Evolutionary conservation across 1,140 invertebrate genomes (phyloP), one percentile per base, ranked within the genome.

Genomic region (Drosophila sucinea): DNA sequence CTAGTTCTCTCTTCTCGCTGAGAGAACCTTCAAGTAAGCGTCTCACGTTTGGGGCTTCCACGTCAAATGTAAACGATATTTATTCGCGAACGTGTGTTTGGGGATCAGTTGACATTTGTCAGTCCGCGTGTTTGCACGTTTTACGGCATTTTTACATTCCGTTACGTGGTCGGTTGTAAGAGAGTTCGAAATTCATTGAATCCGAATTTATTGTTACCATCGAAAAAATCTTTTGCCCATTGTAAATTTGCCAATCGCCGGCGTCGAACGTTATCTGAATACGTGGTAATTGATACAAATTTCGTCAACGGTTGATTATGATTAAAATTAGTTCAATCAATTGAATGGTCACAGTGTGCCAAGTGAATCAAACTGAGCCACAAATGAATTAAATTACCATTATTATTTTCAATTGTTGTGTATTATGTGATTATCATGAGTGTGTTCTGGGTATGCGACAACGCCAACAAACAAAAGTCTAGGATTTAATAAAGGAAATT

Each of bases 61-160:
- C 60, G 51, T 69, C 61, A 79, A 87, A 54, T 86, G 85, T 80
- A 90, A 86, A 77, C 68, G 87, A 90, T 90, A 90, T 51, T 47
- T 51, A 51, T 91, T 91, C 82, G 74, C 85, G 64, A 87, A 75
- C 75, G 86, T 76, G 76, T 75, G 60, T 77, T 35, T 17, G 67
- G 23, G 73, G 67, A 82, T 91, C 90, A 91, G 86, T 91, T 91
- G 90, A 91, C 90, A 91, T 91, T 90, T 91, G 90, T 90, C 90
- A 82, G 81, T 77, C 74, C 74, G 83, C 87, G 80, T 79, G 86
- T 70, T 75, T 77, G 83, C 81, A 91, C 89, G 87, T 84, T 78
- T 64, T 65, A 44, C 41, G 62, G 60, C 7, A 25, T 32, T 67
- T 73, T 51, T 60, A 61, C 38, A 65, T 58, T 23, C 30, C 60